Conservation (phyloP, 2,797 vertebrate species). For the Corythornis leucogaster region DNA sequence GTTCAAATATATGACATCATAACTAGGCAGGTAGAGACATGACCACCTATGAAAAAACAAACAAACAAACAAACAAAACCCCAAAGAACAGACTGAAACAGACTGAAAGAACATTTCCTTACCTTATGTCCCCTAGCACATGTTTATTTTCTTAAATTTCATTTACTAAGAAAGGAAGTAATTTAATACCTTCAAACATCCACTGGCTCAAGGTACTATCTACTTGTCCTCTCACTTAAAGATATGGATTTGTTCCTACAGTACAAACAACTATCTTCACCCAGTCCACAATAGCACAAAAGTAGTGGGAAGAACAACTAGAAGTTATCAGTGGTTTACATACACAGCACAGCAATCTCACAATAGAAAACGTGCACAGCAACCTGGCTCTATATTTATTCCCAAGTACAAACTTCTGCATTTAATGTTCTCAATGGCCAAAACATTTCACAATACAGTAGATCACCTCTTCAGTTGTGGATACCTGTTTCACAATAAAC, state of each 20-base stretch:
- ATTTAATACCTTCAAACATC: constrained; percentile 76
- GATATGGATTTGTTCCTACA: constrained; percentile 32
- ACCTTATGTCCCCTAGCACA: constrained; percentile 56
- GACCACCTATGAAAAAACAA: constrained; percentile 46
- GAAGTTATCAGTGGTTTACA: not conserved
- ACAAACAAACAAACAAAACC: not conserved
- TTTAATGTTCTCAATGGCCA: not conserved
- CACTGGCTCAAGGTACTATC: constrained; percentile 42
- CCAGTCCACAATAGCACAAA: constrained; percentile 22
- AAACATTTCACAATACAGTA: not conserved
- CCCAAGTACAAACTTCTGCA: not conserved
- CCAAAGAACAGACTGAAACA: constrained; percentile 52
- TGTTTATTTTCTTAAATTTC: constrained; percentile 78
- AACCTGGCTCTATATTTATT: not conserved
- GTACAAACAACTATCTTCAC: not conserved
- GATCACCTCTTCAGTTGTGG: not conserved
- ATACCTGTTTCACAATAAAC: not conserved
- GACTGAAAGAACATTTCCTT: constrained; percentile 70
- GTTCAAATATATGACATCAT: constrained; percentile 44
- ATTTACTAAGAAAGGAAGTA: constrained; percentile 76
- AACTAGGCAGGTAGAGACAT: constrained; percentile 65
- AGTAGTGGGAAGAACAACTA: not conserved
- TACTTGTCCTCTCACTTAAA: constrained; percentile 53
- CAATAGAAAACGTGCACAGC: not conserved
- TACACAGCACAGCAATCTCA: not conserved